Base-by-base conservation (phyloP, 2,113 vertebrate species). In the Cacatua alba region DNA sequence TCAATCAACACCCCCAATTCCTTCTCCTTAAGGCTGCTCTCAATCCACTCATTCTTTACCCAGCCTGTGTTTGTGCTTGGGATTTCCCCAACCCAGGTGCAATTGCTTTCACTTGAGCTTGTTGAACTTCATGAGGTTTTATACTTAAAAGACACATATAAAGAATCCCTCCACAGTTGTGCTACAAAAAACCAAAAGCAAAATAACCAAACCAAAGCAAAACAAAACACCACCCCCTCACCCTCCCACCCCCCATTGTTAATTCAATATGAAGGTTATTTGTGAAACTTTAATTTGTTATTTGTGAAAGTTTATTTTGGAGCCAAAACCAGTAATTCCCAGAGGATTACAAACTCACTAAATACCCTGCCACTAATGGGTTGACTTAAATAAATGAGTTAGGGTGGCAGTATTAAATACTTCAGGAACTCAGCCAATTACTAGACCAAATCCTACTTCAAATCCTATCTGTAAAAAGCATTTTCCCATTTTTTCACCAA, bases 351-450 rank as follows among this genome's bases (percentile, higher is more conserved):
- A 77, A 64, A 53, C 24, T 90, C 67, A 69, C 29, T 85, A 85
- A 90, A 90, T 85, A 87, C 14, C 8, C 19, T 80, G 37, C 8
- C 43, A 70, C 24, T 91, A 94, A 88, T 77, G 82, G 70, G 11
- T 69, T 90, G 63, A 77, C 53, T 92, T 88, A 31, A 82, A 39
- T 57, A 82, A 88, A 77, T 77, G n/a, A 91, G 51, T 84, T 60
- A 88, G 71, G 51, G 86, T 57, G 57, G 21, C 29, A 95, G 19
- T 24, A 81, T 43, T 77, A 70, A 78, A 79, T 70, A 89, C 29
- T 77, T 78, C 65, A 65, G 43, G 33, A 75, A 43, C 24, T 57
- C 44, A 60, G 9, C 28, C 25, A 52, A 33, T 74, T 91, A 60
- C 23, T 70, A 69, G 62, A 82, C 51, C 24, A 70, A 86, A 93